phyloP scores from a whole-genome alignment of 2,797 vertebrate genomes.

The Diplodus sargus region DNA sequence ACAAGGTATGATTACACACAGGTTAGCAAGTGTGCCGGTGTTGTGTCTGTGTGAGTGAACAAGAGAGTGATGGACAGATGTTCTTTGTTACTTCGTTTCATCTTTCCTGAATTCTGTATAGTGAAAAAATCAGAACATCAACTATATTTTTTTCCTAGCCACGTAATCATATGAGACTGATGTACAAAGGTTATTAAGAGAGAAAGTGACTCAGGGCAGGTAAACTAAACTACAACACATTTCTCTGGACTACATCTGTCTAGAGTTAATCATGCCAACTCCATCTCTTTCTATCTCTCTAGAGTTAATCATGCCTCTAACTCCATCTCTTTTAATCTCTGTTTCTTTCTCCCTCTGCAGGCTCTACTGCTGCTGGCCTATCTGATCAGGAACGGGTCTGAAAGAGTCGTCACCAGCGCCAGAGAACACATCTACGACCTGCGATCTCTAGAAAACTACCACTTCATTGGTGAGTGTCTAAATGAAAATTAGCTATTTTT shows the following conservation, averaged over 20 bases:
- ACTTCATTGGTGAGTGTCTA: constrained; percentile 94
- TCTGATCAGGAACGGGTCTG: constrained; percentile 99
- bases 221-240: neutral
- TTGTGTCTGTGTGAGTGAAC: neutral
- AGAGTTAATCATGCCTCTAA: neutral
- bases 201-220: neutral
- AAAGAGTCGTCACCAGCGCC: constrained; percentile 98
- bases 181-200: neutral
- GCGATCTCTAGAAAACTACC: constrained; percentile 99
- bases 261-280: too few species aligned
- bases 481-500: constrained; percentile 39
- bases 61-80: neutral
- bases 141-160: neutral
- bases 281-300: too few species aligned
- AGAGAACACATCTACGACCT: constrained; percentile 99
- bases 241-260: neutral
- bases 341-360: constrained; percentile 76
- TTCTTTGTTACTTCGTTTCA: neutral
- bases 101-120: neutral
- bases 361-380: constrained; percentile 97
- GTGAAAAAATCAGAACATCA: constrained; percentile 1
- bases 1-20: constrained; percentile 87
- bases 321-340: neutral
- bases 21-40: neutral
- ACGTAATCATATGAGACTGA: constrained; percentile 1